Base-by-base conservation (phyloP, 2,797 vertebrate genomes). In the Chromis chromis region DNA sequence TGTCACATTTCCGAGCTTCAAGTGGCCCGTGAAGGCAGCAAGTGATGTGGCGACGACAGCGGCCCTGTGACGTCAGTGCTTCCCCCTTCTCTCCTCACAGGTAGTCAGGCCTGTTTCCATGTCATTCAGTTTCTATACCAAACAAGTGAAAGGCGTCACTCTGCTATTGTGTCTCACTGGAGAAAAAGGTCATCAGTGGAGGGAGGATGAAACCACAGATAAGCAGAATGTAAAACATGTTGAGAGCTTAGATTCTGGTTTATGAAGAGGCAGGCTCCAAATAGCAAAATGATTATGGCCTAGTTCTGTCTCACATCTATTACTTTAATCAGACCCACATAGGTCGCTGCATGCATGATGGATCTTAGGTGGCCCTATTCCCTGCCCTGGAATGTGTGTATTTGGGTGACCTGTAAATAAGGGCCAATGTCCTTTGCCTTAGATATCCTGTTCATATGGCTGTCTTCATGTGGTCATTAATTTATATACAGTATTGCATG, bases 21-120 rank as follows among this genome's bases (percentile, higher is more conserved):
- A 4, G 0, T 0, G 31, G 19, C 0, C 10, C 4, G 0, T 65
- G 76, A 93, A 93, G 17, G 83, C 65, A 84, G 27, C 87, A 44
- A 50, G 21, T 60, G 63, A 86, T 89, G 81, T 88, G 84, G 76
- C 67, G 50, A 50, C 22, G 55, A 82, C 78, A 74, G 70, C 81
- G 60, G 66, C 33, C 36, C 53, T 54, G 82, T 94, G 92, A 94
- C 94, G 94, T 93, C 31, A 48, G 13, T 52, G 0, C 52, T 46
- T 62, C 59, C 55, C 14, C 19, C 4, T 25, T 44, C 72, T 75
- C 67, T 64, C 67, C 75, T 75, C 40, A 39, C 87, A 87, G 84
- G 83, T 88, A 67, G 67, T 5, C 40, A 1, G 19, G 17, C 33
- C 19, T 21, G 33, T 65, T 27, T 3, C n/a, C n/a, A 42, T 2